Base-by-base conservation (phyloP, 2,888 invertebrate genomes). In the Netelia inedita region DNA sequence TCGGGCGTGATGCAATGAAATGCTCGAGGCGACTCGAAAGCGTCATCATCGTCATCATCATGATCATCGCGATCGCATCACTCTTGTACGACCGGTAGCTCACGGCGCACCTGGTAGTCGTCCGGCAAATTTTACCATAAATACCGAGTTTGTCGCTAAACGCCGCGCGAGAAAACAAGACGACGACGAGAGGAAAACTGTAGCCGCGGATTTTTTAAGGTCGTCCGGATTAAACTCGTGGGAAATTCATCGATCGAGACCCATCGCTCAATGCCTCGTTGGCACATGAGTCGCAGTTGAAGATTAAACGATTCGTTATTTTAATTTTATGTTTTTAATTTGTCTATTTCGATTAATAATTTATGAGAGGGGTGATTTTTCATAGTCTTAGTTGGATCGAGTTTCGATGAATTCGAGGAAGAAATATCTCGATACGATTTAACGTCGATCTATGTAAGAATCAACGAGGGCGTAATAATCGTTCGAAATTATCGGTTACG, bases 91-190 rank as follows among this genome's bases (percentile, higher is more conserved):
- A 43, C 23, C 65, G 16, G 75, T 76, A 76, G 75, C 53, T 68
- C n/a, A 63, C 61, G 53, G 61, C 74, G 75, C 79, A 75, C 79
- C 74, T 80, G 83, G 66, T 61, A 83, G 75, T 61, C 50, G 65
- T 66, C 63, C 63, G 69, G 69, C 74, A 74, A 69, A 74, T 79
- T 83, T 79, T 28, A 79, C 35, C 83, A 57, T 65, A 74, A 74
- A 83, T 83, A 73, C 78, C 66, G 50, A 68, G 19, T 68, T 78
- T 61, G 61, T 69, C 69, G 55, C 43, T 23, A 73, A 43, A 69
- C 53, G 41, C 55, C 72, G 21, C 21, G n/a, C 10, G n/a, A 16
- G 55, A 55, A 16, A 16, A 46, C 55, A 43, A 73, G 35, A 57
- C 53, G 43, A 43, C 9, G 11, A 9, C 5, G 41, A 41, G 41